These are phyloP conservation scores for Tryphoninae sp. DNA, from an alignment of 2,888 invertebrate genomes.

Conservation along the genomic window DNA sequence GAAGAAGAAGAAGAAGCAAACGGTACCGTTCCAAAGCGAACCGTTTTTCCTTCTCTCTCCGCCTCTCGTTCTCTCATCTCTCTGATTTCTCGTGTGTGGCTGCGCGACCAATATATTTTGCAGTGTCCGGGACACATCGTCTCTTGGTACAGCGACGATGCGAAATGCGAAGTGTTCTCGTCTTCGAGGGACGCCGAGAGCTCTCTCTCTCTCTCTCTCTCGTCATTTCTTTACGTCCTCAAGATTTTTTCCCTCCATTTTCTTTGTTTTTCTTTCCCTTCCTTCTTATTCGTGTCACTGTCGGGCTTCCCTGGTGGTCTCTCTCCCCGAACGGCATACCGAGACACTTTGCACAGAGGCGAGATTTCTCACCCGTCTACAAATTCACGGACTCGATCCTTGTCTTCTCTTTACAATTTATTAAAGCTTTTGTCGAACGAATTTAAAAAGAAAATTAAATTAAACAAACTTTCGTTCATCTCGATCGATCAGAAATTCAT, in stretches of 20 bases:
- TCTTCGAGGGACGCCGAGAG: conserved; percentile 42
- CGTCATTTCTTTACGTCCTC: conserved; percentile 56
- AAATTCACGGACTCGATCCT: neutral
- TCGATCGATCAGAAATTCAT: neutral
- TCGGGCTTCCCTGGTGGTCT: conserved; percentile 51
- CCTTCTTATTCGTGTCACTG: conserved; percentile 23
- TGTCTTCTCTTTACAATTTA: too few relatives aligned
- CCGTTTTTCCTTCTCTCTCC: conserved; percentile 40
- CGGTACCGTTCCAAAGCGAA: conserved; percentile 66
- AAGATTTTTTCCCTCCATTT: conserved; percentile 33
- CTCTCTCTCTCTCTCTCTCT: conserved; percentile 8
- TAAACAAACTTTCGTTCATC: too few relatives aligned
- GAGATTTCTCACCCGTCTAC: neutral
- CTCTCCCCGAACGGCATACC: neutral
- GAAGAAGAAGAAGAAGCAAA: conserved; percentile 52
- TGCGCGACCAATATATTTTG: conserved; percentile 56
- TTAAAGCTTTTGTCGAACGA: neutral
- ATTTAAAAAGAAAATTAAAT: neutral
- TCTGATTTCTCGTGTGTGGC: conserved; percentile 41
- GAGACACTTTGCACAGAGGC: neutral
- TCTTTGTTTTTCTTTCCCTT: neutral
- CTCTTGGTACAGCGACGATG: conserved; percentile 34
- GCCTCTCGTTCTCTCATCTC: conserved; percentile 43
- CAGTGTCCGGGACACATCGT: conserved; percentile 53
- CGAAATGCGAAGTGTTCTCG: conserved; percentile 50